Evolutionary conservation across 1,140 invertebrate species (phyloP).

Genomic region (Euura lappo): DNA sequence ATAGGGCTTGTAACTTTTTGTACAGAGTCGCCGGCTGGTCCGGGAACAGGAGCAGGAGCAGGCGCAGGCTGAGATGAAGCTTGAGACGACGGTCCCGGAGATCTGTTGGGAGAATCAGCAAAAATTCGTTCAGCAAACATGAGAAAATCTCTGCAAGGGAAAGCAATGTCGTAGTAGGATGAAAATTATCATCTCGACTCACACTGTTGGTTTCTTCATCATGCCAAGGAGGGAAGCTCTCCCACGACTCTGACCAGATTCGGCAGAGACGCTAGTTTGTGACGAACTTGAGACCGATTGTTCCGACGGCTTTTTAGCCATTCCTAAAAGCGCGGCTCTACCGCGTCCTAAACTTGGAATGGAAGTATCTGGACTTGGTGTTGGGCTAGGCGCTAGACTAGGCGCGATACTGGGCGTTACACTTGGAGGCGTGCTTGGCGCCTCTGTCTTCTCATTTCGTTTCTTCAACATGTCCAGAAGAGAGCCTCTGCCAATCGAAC

Average conservation of each 20-base stretch:
- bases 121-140: too few relatives aligned
- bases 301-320: conserved; percentile 5
- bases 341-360: conserved; percentile 15
- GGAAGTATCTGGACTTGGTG: neutral
- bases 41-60: too few relatives aligned
- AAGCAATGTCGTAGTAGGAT: too few relatives aligned
- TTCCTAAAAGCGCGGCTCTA: conserved; percentile 16
- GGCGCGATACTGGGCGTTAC: neutral
- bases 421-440: neutral
- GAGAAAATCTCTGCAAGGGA: too few relatives aligned
- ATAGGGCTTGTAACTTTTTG: too few relatives aligned
- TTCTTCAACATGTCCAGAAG: conserved; percentile 20
- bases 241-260: neutral
- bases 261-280: neutral
- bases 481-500: conserved; percentile 6
- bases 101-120: too few relatives aligned
- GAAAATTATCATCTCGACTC: neutral
- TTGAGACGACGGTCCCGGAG: too few relatives aligned
- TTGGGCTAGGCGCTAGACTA: too few relatives aligned
- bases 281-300: neutral
- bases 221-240: neutral
- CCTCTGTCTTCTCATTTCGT: neutral
- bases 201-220: neutral
- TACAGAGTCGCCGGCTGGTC: too few relatives aligned
- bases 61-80: too few relatives aligned